Conservation (phyloP, 2,797 vertebrate species). For the Furcifer pardalis region DNA sequence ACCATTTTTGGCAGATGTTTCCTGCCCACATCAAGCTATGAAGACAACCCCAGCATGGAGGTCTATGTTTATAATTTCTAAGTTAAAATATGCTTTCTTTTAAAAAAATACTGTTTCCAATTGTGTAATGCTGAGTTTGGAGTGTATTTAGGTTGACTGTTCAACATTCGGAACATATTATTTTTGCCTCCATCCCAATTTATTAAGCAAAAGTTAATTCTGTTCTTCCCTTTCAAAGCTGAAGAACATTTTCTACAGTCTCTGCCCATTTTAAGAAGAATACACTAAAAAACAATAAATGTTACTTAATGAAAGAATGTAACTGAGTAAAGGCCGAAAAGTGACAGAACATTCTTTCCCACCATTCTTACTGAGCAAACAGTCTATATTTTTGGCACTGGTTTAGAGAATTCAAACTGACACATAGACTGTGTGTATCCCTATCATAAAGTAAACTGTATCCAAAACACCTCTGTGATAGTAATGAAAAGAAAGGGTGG, state of each 20-base stretch:
- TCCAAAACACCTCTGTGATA: background rate
- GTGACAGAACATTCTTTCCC: slow-evolving; percentile 50
- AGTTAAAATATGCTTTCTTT: slow-evolving; percentile 2
- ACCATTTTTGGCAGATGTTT: background rate
- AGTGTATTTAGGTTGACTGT: background rate
- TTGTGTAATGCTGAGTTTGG: background rate
- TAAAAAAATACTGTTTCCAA: slow-evolving; percentile 18
- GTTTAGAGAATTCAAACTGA: slow-evolving; percentile 31
- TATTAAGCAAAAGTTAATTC: slow-evolving; percentile 47
- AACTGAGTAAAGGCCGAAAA: slow-evolving; percentile 25
- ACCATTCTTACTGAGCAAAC: slow-evolving; percentile 49
- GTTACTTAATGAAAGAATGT: slow-evolving; percentile 53
- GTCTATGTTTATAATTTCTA: slow-evolving; percentile 12
- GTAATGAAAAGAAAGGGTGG: background rate
- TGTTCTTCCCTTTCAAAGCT: slow-evolving; percentile 46
- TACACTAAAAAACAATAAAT: slow-evolving; percentile 7
- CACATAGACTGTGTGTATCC: slow-evolving; percentile 11
- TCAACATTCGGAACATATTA: slow-evolving; percentile 2
- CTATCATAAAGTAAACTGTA: slow-evolving; percentile 47
- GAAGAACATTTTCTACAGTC: slow-evolving; percentile 4
- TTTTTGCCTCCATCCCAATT: slow-evolving; percentile 38
- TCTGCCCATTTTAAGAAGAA: slow-evolving; percentile 72
- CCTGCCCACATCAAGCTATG: background rate
- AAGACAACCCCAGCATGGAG: background rate
- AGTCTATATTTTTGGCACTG: slow-evolving; percentile 41